A percentile compares a stretch with the other conserved stretches of the same genome.
These are phyloP conservation scores for Montipora cactus DNA, from an alignment of 64 coral and sea anemone genomes.

Conservation along the genomic window DNA sequence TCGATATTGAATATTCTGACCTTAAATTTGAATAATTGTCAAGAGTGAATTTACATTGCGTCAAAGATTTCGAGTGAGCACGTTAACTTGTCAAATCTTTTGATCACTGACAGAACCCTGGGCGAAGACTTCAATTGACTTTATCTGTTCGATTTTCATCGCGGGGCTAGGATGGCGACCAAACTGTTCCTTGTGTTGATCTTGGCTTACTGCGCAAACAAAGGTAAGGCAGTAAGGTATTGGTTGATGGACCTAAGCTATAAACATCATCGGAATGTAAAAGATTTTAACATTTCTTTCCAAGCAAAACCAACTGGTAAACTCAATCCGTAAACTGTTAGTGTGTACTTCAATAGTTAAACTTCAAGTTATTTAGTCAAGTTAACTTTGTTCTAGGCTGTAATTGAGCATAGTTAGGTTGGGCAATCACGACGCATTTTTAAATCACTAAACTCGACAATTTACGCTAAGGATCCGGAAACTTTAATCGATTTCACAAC, in stretches of 20 bases:
- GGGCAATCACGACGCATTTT: no score
- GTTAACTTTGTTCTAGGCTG: no score
- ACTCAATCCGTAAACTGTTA: no score
- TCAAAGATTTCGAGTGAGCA: not conserved
- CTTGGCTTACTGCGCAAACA: not conserved
- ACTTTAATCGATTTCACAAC: not conserved
- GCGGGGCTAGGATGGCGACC: not conserved
- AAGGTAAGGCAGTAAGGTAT: not conserved
- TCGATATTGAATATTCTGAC: no score
- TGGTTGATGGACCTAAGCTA: no score
- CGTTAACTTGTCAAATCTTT: not conserved
- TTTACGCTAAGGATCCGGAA: no score
- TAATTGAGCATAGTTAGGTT: no score
- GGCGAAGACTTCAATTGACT: not conserved
- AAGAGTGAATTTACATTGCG: slow-evolving; percentile 9
- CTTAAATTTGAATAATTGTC: not conserved
- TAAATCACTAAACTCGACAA: no score
- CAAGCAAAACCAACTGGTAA: no score
- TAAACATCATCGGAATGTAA: not conserved
- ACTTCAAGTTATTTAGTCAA: no score
- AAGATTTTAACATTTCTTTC: not conserved
- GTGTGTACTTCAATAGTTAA: no score
- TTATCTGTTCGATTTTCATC: not conserved
- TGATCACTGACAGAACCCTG: not conserved
- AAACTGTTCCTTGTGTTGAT: not conserved